phyloP scores from a whole-genome alignment of 2,888 invertebrate species.

The Drosophila anomalata region DNA sequence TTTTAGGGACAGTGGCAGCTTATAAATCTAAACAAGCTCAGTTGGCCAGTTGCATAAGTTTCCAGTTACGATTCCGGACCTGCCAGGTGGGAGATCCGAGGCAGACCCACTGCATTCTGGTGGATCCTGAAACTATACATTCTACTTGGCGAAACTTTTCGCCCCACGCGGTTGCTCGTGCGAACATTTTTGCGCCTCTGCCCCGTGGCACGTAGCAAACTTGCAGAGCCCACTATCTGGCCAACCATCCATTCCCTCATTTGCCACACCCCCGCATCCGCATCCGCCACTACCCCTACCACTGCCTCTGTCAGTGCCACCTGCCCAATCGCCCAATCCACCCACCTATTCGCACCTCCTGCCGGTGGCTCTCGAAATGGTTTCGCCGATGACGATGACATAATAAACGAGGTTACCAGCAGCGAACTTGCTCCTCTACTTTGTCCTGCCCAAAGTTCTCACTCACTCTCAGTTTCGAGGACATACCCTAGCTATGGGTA shows the following conservation, averaged over 20 bases:
- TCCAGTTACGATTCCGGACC: constrained; percentile 29
- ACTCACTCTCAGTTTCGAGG: constrained; percentile 19
- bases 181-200: constrained; percentile 40
- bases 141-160: constrained; percentile 42
- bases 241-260: constrained; percentile 8
- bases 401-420: constrained; percentile 68
- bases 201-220: constrained; percentile 48
- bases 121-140: constrained; percentile 16
- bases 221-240: background rate
- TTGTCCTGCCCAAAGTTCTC: constrained; percentile 37
- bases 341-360: constrained; percentile 18
- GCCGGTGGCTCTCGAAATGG: constrained; percentile 52
- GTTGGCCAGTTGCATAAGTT: constrained; percentile 59
- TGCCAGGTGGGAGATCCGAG: constrained; percentile 14
- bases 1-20: constrained; percentile 31
- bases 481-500: constrained; percentile 5
- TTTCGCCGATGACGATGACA: constrained; percentile 58
- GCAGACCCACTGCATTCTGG: constrained; percentile 29
- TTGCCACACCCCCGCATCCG: constrained; percentile 13
- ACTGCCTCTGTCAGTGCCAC: background rate
- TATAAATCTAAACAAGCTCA: constrained; percentile 58
- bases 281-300: background rate
- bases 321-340: constrained; percentile 25
- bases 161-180: constrained; percentile 51
- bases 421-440: constrained; percentile 49